These are phyloP conservation scores for Tigriopus japonicus DNA, from an alignment of 1,140 invertebrate genomes.

Conservation along the genomic window DNA sequence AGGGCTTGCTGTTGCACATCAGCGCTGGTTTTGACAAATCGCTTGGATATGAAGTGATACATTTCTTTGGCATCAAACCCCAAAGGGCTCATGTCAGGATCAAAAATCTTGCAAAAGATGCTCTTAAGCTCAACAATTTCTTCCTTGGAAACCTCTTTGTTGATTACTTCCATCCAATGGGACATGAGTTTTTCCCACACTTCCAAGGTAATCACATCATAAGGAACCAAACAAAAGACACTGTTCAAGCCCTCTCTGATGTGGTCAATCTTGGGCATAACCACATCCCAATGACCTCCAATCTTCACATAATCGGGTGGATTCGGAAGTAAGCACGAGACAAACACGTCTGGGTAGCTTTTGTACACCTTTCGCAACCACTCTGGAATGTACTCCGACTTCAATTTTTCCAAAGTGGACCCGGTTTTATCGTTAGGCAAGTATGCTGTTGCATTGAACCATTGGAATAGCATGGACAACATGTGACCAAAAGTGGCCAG, in stretches of 20 bases:
- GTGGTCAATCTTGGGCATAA: constrained; percentile 18
- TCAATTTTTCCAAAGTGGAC: constrained; percentile 70
- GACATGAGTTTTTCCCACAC: constrained; percentile 97
- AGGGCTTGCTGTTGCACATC: constrained; percentile 82
- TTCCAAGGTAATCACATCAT: constrained; percentile 85
- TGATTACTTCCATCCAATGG: constrained; percentile 93
- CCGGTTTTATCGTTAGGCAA: constrained; percentile 13
- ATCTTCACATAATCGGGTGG: constrained; percentile 69
- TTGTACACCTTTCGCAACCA: constrained; percentile 72
- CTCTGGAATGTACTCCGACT: constrained; percentile 73
- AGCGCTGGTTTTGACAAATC: constrained; percentile 62
- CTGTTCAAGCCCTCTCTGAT: constrained; percentile 60
- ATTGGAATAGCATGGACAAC: constrained; percentile 90
- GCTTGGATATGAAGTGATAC: constrained; percentile 76
- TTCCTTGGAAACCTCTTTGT: constrained; percentile 78
- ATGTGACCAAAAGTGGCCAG: constrained; percentile 72
- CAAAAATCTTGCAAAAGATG: constrained; percentile 43
- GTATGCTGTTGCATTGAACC: constrained; percentile 41
- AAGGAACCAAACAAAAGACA: constrained; percentile 86
- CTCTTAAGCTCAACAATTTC: constrained; percentile 73
- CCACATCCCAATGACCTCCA: constrained; percentile 33
- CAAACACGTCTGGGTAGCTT: constrained; percentile 67
- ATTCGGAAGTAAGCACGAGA: constrained; percentile 64
- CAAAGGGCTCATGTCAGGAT: constrained; percentile 82
- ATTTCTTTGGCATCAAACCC: constrained; percentile 82